Evolutionary conservation across 2,113 vertebrate genomes (phyloP).

Genomic region (Microcebus murinus): DNA sequence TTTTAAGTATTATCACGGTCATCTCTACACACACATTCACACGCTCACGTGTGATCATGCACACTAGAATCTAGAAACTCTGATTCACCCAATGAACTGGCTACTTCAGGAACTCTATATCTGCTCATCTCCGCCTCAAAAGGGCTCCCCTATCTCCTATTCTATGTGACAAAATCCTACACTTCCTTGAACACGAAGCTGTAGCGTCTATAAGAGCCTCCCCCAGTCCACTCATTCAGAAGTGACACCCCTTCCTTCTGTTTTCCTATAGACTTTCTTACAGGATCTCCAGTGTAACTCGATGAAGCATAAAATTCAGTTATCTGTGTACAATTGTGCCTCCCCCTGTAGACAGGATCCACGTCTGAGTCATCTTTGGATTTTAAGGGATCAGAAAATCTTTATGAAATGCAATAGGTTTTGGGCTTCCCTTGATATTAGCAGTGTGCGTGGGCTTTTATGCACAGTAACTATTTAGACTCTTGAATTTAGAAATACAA

Average conservation of each 20-base stretch:
- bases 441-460: neutral
- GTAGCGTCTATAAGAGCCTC: neutral
- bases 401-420: neutral
- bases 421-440: neutral
- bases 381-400: neutral
- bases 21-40: neutral
- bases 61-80: neutral
- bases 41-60: neutral
- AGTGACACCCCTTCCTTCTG: neutral
- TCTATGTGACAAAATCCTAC: neutral
- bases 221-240: neutral
- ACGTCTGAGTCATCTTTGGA: neutral
- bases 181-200: neutral
- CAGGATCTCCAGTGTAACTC: neutral
- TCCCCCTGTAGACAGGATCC: neutral
- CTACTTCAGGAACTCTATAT: neutral
- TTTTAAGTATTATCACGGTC: neutral
- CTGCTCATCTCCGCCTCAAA: neutral
- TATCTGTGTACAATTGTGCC: neutral
- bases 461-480: neutral
- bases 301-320: neutral
- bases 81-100: neutral
- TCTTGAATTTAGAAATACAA: constrained; percentile 19
- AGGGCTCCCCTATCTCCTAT: neutral
- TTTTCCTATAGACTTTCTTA: neutral